These are phyloP conservation scores for Hydra vulgaris DNA, from an alignment of 30 jellyfish, hydroid and myxozoan genomes.

Conservation along the genomic window DNA sequence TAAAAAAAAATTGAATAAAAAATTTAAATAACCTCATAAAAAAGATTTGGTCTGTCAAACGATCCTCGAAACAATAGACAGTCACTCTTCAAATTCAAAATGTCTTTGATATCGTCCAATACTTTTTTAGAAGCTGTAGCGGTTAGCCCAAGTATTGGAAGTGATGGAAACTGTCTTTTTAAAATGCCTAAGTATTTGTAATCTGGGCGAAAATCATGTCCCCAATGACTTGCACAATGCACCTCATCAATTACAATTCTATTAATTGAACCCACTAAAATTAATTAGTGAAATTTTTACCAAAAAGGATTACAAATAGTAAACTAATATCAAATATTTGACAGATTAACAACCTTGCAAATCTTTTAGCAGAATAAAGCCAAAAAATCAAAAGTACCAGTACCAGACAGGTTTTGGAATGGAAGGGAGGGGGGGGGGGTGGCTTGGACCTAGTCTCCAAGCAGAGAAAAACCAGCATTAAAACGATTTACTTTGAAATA, in stretches of 20 bases:
- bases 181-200: slow-evolving; percentile 58
- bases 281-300: not conserved
- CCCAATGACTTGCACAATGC: slow-evolving; percentile 92
- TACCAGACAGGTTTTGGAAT: too few species aligned
- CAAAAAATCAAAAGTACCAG: too few species aligned
- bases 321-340: not conserved
- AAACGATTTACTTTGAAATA: too few species aligned
- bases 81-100: slow-evolving; percentile 36
- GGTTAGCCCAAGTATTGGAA: slow-evolving; percentile 80
- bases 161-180: slow-evolving; percentile 63
- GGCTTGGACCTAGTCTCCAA: too few species aligned
- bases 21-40: slow-evolving; percentile 55
- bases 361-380: not conserved
- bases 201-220: slow-evolving; percentile 90
- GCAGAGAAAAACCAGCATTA: too few species aligned
- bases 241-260: slow-evolving; percentile 87
- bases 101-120: slow-evolving; percentile 44
- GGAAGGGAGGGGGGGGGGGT: too few species aligned
- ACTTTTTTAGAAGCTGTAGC: slow-evolving; percentile 77
- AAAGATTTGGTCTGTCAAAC: slow-evolving; percentile 64
- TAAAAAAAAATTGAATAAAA: too few species aligned
- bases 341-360: not conserved
- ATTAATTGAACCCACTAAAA: slow-evolving; percentile 46
- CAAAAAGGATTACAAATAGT: not conserved
- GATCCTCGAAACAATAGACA: slow-evolving; percentile 65